These are phyloP conservation scores for Tachuris rubrigastra DNA, from an alignment of 2,113 vertebrate species.

Conservation along the genomic window DNA sequence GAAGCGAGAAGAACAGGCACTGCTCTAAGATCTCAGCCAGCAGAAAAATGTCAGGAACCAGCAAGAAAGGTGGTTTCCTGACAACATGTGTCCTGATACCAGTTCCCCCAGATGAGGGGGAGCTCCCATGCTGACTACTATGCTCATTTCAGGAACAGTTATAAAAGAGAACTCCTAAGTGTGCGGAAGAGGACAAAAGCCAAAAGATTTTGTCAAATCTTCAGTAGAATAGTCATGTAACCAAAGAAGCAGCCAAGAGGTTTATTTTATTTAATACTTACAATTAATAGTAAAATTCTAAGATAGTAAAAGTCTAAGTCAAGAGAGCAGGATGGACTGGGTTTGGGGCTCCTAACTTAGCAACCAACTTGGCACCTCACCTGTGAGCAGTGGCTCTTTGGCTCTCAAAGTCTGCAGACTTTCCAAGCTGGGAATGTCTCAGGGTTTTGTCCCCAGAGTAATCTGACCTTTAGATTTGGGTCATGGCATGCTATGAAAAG, in stretches of 20 bases:
- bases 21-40: not conserved
- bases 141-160: not conserved
- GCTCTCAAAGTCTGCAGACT: not conserved
- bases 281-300: not conserved
- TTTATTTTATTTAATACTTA: not conserved
- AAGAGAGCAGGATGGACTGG: not conserved
- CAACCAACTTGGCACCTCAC: not conserved
- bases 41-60: not conserved
- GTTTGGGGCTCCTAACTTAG: not conserved
- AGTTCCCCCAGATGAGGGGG: not conserved
- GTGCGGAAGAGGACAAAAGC: not conserved
- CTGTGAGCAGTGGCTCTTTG: not conserved
- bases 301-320: not conserved
- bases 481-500: not conserved
- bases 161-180: not conserved
- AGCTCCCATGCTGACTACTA: not conserved
- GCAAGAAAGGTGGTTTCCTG: not conserved
- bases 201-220: not conserved
- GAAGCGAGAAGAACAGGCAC: not conserved
- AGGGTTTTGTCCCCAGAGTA: not conserved
- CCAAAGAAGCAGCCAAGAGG: not conserved
- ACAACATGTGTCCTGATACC: not conserved
- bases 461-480: not conserved
- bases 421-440: not conserved
- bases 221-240: not conserved